Base-by-base conservation (phyloP, 2,888 invertebrate genomes). In the Hymenopus coronatus region DNA sequence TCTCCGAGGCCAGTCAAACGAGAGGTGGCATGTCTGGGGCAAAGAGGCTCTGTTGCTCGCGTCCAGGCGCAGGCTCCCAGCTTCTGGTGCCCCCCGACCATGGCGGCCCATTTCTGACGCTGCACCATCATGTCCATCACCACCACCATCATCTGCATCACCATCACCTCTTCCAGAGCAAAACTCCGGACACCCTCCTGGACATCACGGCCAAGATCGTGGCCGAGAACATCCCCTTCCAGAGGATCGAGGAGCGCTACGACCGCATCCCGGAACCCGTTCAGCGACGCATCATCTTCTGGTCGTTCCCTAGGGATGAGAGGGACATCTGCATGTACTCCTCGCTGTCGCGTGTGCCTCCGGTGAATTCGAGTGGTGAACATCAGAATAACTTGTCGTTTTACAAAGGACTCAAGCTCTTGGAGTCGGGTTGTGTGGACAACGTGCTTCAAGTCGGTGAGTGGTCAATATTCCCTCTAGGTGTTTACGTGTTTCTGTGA, bases 261-360 rank as follows among this genome's bases (percentile, higher is more conserved):
- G 96, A 97, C 93, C 96, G 97, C 92, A 97, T 98, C 93, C 98
- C 97, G 91, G 97, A 97, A 93, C 97, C 97, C 91, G 97, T 97
- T 93, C 97, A 97, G 94, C 95, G 97, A 91, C 95, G 97, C 92
- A 97, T 97, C 93, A 97, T 97, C 92, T 97, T 96, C 94, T 97
- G 97, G 97, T 97, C 97, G 91, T 97, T 97, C 94, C 98, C 97
- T 91, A 94, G 97, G 92, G 96, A 97, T 93, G 97, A 97, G 94
- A 95, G 96, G 92, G 97, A 97, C 94, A 97, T 98, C 93, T 97
- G 97, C 94, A 97, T 97, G 97, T 98, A 98, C 94, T 97, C 97
- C 92, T 97, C 97, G 91, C 95, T 97, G 94, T 94, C 95, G 92
- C 94, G 94, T 92, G 94, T 94, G 93, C 93, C 94, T 91, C 93